Conservation (phyloP, 2,888 invertebrate species). For the Exephanes ischioxanthus region DNA sequence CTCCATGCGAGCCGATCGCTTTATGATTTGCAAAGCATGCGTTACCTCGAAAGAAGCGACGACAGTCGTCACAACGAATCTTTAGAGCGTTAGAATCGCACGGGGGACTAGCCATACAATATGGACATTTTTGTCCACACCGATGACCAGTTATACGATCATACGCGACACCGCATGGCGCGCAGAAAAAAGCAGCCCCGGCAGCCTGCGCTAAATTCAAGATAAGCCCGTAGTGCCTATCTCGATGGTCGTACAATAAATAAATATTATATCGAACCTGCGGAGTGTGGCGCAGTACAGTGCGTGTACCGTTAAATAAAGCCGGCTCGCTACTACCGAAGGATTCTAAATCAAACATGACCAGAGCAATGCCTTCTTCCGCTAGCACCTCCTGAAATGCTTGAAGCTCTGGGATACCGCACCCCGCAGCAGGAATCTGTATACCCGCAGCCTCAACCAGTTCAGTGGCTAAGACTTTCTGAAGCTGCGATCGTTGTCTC, state of each 20-base stretch:
- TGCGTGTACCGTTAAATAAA: background rate
- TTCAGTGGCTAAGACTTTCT: background rate
- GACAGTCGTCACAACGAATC: too few species aligned
- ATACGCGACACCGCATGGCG: background rate
- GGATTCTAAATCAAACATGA: background rate
- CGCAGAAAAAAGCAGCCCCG: background rate
- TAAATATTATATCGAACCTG: background rate
- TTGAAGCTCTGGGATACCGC: background rate
- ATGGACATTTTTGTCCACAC: too few species aligned
- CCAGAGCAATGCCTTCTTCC: background rate
- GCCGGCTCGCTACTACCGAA: background rate
- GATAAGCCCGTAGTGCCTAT: background rate
- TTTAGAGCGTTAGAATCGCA: too few species aligned
- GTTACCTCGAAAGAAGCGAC: too few species aligned
- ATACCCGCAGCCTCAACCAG: background rate
- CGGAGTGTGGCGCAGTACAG: background rate
- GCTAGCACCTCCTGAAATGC: background rate
- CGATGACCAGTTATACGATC: too few species aligned
- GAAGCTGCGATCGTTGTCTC: background rate
- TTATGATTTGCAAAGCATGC: too few species aligned
- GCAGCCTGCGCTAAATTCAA: background rate
- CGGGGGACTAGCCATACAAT: too few species aligned
- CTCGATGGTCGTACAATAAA: background rate
- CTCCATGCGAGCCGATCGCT: too few species aligned
- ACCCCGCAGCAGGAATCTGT: background rate